These are phyloP conservation scores for Prunella strophiata DNA, from an alignment of 2,797 vertebrate genomes.

Conservation along the genomic window DNA sequence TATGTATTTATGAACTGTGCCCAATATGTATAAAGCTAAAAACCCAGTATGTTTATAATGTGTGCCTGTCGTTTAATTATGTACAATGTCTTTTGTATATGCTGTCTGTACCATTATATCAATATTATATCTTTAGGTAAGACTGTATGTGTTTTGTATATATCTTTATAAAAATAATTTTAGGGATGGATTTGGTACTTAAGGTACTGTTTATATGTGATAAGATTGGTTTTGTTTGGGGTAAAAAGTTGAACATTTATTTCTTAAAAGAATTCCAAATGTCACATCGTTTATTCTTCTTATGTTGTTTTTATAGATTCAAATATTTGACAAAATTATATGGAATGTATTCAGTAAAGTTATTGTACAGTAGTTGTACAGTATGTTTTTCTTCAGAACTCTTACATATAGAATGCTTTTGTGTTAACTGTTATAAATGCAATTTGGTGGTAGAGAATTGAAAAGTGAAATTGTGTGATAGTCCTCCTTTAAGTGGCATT, in stretches of 20 bases:
- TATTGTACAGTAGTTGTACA: neutral
- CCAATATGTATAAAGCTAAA: neutral
- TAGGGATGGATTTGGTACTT: neutral
- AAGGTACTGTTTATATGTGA: neutral
- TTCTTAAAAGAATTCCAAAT: slow-evolving; percentile 9
- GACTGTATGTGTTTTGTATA: neutral
- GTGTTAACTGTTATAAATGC: neutral
- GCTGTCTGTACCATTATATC: neutral
- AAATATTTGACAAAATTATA: neutral
- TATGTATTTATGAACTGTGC: neutral
- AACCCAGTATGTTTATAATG: neutral
- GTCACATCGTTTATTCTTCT: neutral
- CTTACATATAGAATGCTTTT: neutral
- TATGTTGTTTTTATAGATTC: neutral
- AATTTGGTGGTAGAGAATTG: neutral
- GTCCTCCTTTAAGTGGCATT: neutral
- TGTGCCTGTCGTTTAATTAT: neutral
- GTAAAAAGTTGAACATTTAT: neutral
- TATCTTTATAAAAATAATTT: neutral
- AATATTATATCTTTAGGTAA: neutral
- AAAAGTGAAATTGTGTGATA: slow-evolving; percentile 3
- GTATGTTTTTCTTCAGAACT: neutral
- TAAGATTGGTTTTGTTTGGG: neutral
- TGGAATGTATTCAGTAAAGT: neutral
- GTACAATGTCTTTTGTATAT: neutral